Base-by-base conservation (phyloP, 1,140 invertebrate species). In the Varroa destructor region DNA sequence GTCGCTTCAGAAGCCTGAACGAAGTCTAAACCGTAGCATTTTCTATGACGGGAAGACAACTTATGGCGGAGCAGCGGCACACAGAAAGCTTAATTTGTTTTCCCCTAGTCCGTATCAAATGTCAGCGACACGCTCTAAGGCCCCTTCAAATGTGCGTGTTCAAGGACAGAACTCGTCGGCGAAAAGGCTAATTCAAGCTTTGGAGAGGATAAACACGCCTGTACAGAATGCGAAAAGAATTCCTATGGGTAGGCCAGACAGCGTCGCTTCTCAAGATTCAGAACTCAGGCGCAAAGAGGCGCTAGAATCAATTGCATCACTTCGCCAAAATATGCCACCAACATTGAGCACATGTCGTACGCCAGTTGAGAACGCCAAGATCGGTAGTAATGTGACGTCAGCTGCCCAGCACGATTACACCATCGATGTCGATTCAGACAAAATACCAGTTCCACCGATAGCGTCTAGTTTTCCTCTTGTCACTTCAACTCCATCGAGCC, bases 171-270 rank as follows among this genome's bases (percentile, higher is more conserved):
- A 46, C 46, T 67, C 61, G 14, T 40, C 61, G 40, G 61, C 61
- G 2, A 67, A 67, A 67, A 12, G 61, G 14, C 61, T 67, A 12
- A 67, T 67, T 46, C 40, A 67, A 67, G 61, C 61, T 25, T 37
- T 67, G 8, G 61, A 67, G 37, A 40, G 61, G 37, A 67, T 67
- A 12, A 67, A 67, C 37, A 67, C 61, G 10, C 61, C 61, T 40
- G 37, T 67, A 67, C 61, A 67, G 61, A 67, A 67, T 67, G 61
- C 61, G 10, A 67, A 67, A 37, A 67, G 46, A 46, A 67, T 67
- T 40, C 61, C 61, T 1, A 14, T 67, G 61, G 61, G 61, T 46
- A 40, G 61, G 40, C 61, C 61, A 2, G 61, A 67, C 12, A 67
- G 46, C 37, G 14, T 40, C 14, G 14, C 36, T 12, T 37, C 37